Percentiles rank a stretch among this genome's conserved stretches.
Evolutionary conservation across 1,140 invertebrate genomes (phyloP).

Genomic region (Meteorus sp.): DNA sequence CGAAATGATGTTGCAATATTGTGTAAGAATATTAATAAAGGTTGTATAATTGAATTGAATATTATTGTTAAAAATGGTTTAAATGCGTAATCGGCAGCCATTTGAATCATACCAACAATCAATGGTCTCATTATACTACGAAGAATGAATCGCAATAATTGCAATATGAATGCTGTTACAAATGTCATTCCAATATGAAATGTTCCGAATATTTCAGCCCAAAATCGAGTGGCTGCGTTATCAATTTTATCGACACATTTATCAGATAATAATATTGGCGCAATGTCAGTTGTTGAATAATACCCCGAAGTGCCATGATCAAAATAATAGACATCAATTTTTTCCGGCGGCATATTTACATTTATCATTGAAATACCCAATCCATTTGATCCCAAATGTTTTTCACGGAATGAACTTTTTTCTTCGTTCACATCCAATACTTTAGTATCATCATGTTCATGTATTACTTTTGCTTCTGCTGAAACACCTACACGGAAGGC

Average conservation of each 20-base stretch:
- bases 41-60: conserved; percentile 69
- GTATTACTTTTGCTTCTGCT: no score
- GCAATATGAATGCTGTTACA: conserved; percentile 65
- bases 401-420: no score
- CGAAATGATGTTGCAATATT: conserved; percentile 65
- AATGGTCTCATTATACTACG: conserved; percentile 63
- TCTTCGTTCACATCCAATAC: no score
- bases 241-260: conserved; percentile 63
- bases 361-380: conserved; percentile 19
- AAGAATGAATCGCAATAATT: conserved; percentile 62
- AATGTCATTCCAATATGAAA: conserved; percentile 65
- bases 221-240: conserved; percentile 63
- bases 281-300: conserved; percentile 64
- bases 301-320: conserved; percentile 69
- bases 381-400: no score
- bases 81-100: conserved; percentile 67
- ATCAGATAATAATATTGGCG: conserved; percentile 62
- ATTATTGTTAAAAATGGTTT: conserved; percentile 67
- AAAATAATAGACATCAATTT: conserved; percentile 69
- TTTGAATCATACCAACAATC: conserved; percentile 64
- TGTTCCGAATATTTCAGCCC: conserved; percentile 68
- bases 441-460: no score
- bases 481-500: no score
- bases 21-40: conserved; percentile 64
- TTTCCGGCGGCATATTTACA: conserved; percentile 38